Evolutionary conservation across 2,797 vertebrate species (phyloP).

Genomic region (Benthosema pterotum): DNA sequence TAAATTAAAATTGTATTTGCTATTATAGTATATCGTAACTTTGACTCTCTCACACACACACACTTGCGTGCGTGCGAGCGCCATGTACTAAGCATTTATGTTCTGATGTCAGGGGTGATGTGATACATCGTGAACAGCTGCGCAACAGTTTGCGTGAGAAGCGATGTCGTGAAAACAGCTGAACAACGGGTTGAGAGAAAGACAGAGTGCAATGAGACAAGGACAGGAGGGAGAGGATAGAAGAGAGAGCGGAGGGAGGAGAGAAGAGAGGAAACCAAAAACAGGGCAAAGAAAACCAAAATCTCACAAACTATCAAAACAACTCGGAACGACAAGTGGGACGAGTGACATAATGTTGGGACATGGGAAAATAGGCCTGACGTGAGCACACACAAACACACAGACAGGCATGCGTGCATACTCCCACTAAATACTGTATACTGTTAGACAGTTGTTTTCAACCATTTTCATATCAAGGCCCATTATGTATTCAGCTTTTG

Average conservation of each 20-base stretch:
- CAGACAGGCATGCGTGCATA: neutral
- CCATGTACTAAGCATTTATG: constrained; percentile 54
- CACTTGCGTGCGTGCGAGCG: constrained; percentile 3
- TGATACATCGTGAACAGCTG: constrained; percentile 83
- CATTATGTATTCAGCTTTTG: too few relatives aligned
- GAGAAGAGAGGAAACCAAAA: neutral
- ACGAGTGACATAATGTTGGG: too few relatives aligned
- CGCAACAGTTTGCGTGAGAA: constrained; percentile 72
- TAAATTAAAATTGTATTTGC: neutral
- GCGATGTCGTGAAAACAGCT: constrained; percentile 64
- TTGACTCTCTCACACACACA: constrained; percentile 12
- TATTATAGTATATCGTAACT: neutral
- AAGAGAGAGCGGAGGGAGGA: neutral
- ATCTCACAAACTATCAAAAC: neutral
- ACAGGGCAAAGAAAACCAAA: neutral
- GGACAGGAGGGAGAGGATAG: constrained; percentile 19
- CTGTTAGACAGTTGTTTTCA: neutral
- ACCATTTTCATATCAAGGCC: too few relatives aligned
- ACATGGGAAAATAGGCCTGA: neutral
- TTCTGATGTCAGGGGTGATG: constrained; percentile 68
- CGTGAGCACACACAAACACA: neutral
- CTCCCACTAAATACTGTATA: neutral
- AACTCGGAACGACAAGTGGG: neutral
- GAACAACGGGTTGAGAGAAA: constrained; percentile 38
- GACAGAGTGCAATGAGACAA: constrained; percentile 18